phyloP scores from a whole-genome alignment of 2,797 vertebrate genomes.

The Acanthurus leucopareius region DNA sequence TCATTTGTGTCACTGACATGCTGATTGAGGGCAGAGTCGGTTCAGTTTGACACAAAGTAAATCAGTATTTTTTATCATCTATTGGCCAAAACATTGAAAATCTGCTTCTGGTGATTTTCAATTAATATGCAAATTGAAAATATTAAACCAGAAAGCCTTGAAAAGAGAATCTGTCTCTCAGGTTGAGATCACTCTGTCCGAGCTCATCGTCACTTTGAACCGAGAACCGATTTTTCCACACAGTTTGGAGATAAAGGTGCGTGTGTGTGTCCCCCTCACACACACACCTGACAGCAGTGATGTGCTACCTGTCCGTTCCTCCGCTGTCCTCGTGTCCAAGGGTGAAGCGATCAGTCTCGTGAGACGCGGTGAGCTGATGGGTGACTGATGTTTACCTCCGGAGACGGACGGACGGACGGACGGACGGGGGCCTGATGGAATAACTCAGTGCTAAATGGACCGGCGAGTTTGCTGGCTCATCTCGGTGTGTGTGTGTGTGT shows the following conservation, averaged over 20 bases:
- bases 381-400: constrained; percentile 37
- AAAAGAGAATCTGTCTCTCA: too few species aligned
- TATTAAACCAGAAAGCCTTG: too few species aligned
- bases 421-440: constrained; percentile 17
- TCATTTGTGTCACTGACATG: too few species aligned
- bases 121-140: too few species aligned
- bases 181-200: too few species aligned
- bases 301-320: background rate
- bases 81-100: too few species aligned
- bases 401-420: constrained; percentile 4
- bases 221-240: background rate
- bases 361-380: background rate
- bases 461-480: constrained; percentile 19
- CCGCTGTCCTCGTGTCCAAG: constrained; percentile 17
- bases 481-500: background rate
- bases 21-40: too few species aligned
- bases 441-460: constrained; percentile 14
- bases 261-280: too few species aligned
- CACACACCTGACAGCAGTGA: constrained; percentile 7
- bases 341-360: constrained; percentile 10
- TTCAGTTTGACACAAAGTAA: too few species aligned
- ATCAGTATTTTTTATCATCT: too few species aligned
- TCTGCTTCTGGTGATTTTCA: too few species aligned
- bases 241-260: constrained; percentile 15
- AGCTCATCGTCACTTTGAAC: too few species aligned